A percentile compares a stretch with the other conserved stretches of the same genome.
These are phyloP conservation scores for Neocrepidodera transversa DNA, from an alignment of 2,888 invertebrate genomes.

Conservation along the genomic window DNA sequence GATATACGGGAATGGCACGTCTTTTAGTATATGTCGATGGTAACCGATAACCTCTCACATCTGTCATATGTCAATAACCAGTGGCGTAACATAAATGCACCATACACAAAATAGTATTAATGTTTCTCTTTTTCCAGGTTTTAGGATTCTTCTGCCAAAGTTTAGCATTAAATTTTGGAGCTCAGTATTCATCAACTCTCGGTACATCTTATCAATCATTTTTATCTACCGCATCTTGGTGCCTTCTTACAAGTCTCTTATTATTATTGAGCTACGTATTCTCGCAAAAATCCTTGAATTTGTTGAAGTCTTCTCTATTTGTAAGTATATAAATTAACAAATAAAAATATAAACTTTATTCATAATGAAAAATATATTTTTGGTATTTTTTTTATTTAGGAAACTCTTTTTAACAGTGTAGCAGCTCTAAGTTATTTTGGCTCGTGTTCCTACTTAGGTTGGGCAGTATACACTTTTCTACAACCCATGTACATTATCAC, in stretches of 20 bases:
- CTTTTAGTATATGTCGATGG: too few species aligned
- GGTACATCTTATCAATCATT: constrained; percentile 84
- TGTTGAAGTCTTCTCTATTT: constrained; percentile 82
- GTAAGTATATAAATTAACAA: constrained; percentile 65
- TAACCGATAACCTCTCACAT: too few species aligned
- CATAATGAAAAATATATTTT: not conserved
- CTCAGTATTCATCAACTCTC: constrained; percentile 74
- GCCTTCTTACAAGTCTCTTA: constrained; percentile 78
- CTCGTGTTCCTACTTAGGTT: constrained; percentile 80
- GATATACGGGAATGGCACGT: too few species aligned
- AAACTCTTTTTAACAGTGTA: constrained; percentile 78
- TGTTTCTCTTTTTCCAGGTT: constrained; percentile 63
- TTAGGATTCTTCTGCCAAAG: constrained; percentile 85
- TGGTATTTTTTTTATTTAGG: constrained; percentile 64
- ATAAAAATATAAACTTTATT: not conserved
- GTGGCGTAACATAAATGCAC: too few species aligned
- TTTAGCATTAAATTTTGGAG: constrained; percentile 78
- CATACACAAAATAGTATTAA: too few species aligned
- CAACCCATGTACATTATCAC: constrained; percentile 77
- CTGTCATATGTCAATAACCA: too few species aligned
- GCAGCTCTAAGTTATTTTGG: constrained; percentile 81
- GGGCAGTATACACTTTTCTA: constrained; percentile 78
- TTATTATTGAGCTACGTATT: constrained; percentile 79
- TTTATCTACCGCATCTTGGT: constrained; percentile 80
- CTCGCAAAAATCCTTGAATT: constrained; percentile 76